A percentile compares a stretch with the other conserved stretches of the same genome.
These are phyloP conservation scores for Battus philenor DNA, from an alignment of 1,140 invertebrate genomes.

Conservation along the genomic window DNA sequence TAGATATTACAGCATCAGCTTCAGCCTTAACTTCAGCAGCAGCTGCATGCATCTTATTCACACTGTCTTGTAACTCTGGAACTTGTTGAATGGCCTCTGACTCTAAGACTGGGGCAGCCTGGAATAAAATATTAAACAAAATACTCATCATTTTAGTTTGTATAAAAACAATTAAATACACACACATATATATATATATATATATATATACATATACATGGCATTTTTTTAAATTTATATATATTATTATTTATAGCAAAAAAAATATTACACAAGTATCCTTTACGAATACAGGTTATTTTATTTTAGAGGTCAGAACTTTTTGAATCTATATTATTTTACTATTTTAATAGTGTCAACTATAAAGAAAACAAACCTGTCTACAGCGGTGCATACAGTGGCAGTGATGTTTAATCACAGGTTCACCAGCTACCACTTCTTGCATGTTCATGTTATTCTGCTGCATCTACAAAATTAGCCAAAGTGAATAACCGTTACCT, in stretches of 20 bases:
- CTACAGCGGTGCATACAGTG: constrained; percentile 69
- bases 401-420: constrained; percentile 61
- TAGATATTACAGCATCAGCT: constrained; percentile 47
- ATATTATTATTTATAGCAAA: no score
- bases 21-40: constrained; percentile 54
- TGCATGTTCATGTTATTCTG: constrained; percentile 59
- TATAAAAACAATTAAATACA: no score
- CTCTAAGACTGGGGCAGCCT: constrained; percentile 58
- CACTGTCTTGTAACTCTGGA: constrained; percentile 50
- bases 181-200: no score
- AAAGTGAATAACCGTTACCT: no score
- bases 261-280: no score
- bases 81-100: constrained; percentile 62
- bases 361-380: constrained; percentile 44
- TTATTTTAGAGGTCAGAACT: no score
- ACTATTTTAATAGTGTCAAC: no score
- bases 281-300: no score
- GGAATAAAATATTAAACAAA: constrained; percentile 12
- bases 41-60: constrained; percentile 56
- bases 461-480: constrained; percentile 50
- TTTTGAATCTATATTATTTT: no score
- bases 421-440: constrained; percentile 61
- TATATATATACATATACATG: no score
- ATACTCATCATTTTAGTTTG: background rate
- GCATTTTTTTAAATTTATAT: no score